A percentile compares a stretch with the other conserved stretches of the same genome.
phyloP scores from a whole-genome alignment of 35 echinoderm and acorn worm species.

The Chiridota heheva region DNA sequence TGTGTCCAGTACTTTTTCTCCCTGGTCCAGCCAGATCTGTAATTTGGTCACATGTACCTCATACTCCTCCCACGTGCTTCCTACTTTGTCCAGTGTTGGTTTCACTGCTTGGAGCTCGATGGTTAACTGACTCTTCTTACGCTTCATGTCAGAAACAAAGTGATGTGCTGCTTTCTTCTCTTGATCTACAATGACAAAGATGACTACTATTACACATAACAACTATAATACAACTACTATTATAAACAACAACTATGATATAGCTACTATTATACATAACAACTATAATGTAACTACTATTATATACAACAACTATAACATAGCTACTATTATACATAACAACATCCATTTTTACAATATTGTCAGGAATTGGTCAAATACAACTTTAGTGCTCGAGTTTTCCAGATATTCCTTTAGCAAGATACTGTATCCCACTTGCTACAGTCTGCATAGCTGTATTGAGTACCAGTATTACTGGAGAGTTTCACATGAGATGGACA shows the following conservation, averaged over 20 bases:
- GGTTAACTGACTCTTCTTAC: slow-evolving; percentile 68
- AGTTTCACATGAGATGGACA: too few relatives aligned
- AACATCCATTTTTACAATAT: too few relatives aligned
- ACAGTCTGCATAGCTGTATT: too few relatives aligned
- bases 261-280: neutral
- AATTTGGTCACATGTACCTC: slow-evolving; percentile 43
- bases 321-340: neutral
- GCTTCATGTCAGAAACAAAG: slow-evolving; percentile 75
- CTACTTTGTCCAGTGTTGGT: slow-evolving; percentile 72
- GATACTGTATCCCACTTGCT: too few relatives aligned
- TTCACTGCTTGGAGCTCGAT: slow-evolving; percentile 77
- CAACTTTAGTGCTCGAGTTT: too few relatives aligned
- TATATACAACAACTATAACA: slow-evolving; percentile 40
- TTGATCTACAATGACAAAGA: slow-evolving; percentile 53
- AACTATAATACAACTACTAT: too few relatives aligned
- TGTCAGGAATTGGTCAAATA: slow-evolving; percentile 35
- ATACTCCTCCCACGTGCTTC: slow-evolving; percentile 77
- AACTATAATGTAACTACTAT: too few relatives aligned
- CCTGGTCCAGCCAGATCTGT: slow-evolving; percentile 73
- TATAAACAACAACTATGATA: slow-evolving; percentile 39
- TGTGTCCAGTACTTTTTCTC: slow-evolving; percentile 58
- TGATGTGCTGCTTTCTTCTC: slow-evolving; percentile 55
- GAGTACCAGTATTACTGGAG: too few relatives aligned
- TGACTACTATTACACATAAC: neutral
- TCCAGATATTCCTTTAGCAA: too few relatives aligned